phyloP scores from a whole-genome alignment of 2,113 vertebrate genomes.

The Caracal caracal region DNA sequence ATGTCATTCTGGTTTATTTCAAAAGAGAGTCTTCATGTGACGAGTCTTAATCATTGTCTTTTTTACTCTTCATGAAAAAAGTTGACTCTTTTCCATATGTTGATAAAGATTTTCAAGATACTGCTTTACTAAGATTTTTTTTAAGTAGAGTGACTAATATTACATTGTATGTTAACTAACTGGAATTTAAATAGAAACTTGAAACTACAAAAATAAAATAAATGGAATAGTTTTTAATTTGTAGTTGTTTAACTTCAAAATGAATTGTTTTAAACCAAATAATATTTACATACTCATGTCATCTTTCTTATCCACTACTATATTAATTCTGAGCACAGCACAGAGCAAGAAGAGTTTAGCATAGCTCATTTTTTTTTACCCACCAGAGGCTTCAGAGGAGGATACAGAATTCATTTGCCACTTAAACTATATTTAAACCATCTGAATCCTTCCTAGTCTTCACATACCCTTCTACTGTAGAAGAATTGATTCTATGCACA shows the following conservation, averaged over 20 bases:
- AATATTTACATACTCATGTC: neutral
- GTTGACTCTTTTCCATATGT: neutral
- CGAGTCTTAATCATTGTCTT: neutral
- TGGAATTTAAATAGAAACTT: neutral
- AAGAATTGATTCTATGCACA: neutral
- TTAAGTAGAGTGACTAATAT: neutral
- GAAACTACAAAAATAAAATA: neutral
- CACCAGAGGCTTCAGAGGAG: neutral
- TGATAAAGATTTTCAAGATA: neutral
- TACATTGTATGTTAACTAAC: neutral
- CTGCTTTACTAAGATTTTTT: slow-evolving; percentile 7
- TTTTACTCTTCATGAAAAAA: slow-evolving; percentile 39
- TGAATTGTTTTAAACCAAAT: slow-evolving; percentile 26
- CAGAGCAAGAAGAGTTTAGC: neutral
- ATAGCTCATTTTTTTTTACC: slow-evolving; percentile 15
- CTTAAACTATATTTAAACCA: neutral
- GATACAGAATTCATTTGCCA: neutral
- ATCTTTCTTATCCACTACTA: neutral
- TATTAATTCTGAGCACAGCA: slow-evolving; percentile 23
- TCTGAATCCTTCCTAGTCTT: slow-evolving; percentile 10
- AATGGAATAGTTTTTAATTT: slow-evolving; percentile 44
- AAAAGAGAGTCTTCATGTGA: neutral
- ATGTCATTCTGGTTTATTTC: slow-evolving; percentile 28
- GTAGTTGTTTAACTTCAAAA: neutral
- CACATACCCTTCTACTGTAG: neutral